phyloP scores from a whole-genome alignment of 1,140 invertebrate species.

The Papilio xuthus region DNA sequence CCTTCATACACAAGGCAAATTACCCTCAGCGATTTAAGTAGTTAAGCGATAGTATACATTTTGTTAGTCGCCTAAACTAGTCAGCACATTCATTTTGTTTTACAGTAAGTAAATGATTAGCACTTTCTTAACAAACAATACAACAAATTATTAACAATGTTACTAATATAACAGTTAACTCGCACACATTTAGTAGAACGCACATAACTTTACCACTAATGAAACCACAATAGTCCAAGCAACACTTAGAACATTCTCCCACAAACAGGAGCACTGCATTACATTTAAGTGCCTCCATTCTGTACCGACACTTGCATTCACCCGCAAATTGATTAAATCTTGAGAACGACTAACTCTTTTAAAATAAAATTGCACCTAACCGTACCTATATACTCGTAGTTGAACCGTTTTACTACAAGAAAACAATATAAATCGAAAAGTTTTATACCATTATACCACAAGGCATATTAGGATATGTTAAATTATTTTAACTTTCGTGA shows the following conservation, averaged over 20 bases:
- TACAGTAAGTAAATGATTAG: no score
- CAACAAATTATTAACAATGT: background rate
- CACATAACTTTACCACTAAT: constrained; percentile 16
- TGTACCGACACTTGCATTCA: constrained; percentile 4
- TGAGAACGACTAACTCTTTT: constrained; percentile 29
- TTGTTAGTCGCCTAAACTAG: no score
- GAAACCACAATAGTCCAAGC: constrained; percentile 26
- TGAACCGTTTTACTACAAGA: background rate
- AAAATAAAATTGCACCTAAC: constrained; percentile 17
- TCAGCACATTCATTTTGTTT: no score
- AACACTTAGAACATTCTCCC: constrained; percentile 15
- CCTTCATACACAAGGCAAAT: no score
- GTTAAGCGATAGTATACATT: no score
- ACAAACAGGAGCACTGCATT: constrained; percentile 17
- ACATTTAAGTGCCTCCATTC: constrained; percentile 27
- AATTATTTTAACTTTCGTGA: no score
- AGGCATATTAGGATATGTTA: no score
- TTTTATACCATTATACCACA: no score
- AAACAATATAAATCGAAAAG: background rate
- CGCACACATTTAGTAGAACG: background rate
- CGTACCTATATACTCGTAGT: background rate
- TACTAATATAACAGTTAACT: background rate
- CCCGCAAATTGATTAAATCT: constrained; percentile 31
- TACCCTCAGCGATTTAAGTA: no score
- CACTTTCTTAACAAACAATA: background rate